Conservation (phyloP, 2,888 invertebrate species). For the Melolontha melolontha region DNA sequence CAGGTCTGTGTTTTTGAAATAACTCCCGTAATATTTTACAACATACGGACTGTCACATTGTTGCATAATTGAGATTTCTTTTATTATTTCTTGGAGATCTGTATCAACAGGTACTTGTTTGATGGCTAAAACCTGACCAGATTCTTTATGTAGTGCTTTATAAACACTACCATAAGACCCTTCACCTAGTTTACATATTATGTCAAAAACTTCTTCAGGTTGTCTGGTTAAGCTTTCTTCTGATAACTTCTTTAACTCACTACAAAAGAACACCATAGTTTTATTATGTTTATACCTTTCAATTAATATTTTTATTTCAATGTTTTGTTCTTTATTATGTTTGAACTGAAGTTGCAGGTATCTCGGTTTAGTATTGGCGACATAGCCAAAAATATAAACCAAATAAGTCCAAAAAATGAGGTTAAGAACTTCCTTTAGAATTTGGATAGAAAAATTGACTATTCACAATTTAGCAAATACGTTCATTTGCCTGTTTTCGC, state of each 20-base stretch:
- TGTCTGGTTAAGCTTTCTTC: constrained; percentile 97
- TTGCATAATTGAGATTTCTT: constrained; percentile 99
- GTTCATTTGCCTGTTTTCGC: constrained; percentile 42
- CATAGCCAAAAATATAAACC: constrained; percentile 40
- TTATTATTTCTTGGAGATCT: constrained; percentile 98
- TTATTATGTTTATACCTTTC: constrained; percentile 59
- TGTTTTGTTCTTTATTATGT: too few species aligned
- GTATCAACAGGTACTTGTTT: constrained; percentile 99
- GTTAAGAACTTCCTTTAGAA: constrained; percentile 47
- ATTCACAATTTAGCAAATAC: constrained; percentile 30
- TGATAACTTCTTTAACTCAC: constrained; percentile 89
- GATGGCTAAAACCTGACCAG: constrained; percentile 95
- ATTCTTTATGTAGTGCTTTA: constrained; percentile 98
- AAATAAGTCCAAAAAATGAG: constrained; percentile 46
- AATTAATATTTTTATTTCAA: constrained; percentile 66
- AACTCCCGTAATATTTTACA: constrained; percentile 99
- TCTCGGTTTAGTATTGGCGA: constrained; percentile 2
- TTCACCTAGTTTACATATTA: constrained; percentile 98
- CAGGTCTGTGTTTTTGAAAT: constrained; percentile 98
- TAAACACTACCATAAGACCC: constrained; percentile 98
- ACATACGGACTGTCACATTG: constrained; percentile 99
- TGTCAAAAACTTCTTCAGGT: constrained; percentile 99
- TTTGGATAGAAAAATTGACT: constrained; percentile 43
- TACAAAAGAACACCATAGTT: constrained; percentile 44
- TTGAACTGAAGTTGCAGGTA: too few species aligned